These are phyloP conservation scores for Fukomys damarensis DNA, from an alignment of 2,113 vertebrate genomes.

Conservation along the genomic window DNA sequence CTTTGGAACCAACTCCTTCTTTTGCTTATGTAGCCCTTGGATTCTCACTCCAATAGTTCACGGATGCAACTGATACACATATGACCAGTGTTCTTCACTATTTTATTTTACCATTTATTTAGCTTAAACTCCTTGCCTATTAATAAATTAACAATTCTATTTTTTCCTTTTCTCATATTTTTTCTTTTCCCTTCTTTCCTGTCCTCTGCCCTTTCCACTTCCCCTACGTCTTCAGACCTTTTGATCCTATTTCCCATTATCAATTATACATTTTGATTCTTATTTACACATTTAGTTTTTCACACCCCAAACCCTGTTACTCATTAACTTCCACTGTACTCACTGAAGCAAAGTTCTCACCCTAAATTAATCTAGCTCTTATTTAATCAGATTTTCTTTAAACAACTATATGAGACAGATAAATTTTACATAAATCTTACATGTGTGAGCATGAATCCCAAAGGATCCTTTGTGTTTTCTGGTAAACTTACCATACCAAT, in stretches of 20 bases:
- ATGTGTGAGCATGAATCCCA: background rate
- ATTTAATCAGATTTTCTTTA: background rate
- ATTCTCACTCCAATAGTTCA: background rate
- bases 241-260: no score
- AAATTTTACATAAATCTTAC: background rate
- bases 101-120: background rate
- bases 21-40: background rate
- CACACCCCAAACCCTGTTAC: background rate
- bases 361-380: background rate
- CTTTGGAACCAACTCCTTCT: background rate
- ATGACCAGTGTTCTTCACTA: background rate
- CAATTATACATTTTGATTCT: no score
- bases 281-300: no score
- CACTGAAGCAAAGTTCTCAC: background rate
- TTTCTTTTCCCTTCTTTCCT: no score
- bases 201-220: no score
- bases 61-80: background rate
- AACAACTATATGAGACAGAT: background rate
- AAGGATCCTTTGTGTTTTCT: background rate
- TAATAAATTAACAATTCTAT: no score
- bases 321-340: background rate
- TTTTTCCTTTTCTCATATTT: no score
- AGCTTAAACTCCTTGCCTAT: background rate
- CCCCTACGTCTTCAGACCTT: no score
- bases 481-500: background rate